These are phyloP conservation scores for Brachyopa scutellaris DNA, from an alignment of 2,888 invertebrate genomes.

Conservation along the genomic window DNA sequence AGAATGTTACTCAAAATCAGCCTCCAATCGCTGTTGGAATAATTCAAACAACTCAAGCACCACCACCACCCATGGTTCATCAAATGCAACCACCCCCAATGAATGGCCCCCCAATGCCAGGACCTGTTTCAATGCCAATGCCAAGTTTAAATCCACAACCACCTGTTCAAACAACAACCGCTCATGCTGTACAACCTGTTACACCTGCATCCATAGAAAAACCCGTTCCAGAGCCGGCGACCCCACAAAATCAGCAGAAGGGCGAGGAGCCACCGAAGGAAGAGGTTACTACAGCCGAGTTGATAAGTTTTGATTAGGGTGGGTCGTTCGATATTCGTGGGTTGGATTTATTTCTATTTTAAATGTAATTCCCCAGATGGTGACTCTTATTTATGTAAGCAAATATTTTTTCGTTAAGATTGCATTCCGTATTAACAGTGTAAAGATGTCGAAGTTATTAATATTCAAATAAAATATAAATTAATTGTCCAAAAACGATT, in stretches of 20 bases:
- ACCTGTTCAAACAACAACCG: conserved; percentile 68
- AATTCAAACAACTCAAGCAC: conserved; percentile 61
- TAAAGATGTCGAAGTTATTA: conserved; percentile 46
- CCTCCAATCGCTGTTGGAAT: conserved; percentile 71
- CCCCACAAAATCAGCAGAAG: conserved; percentile 78
- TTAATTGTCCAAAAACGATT: neutral
- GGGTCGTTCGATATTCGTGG: neutral
- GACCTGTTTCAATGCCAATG: conserved; percentile 34
- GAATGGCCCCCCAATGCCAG: conserved; percentile 23
- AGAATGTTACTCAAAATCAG: conserved; percentile 73
- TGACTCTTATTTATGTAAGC: conserved; percentile 22
- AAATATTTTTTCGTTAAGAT: conserved; percentile 51
- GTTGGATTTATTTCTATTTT: conserved; percentile 11
- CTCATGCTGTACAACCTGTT: conserved; percentile 50
- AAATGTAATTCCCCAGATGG: neutral
- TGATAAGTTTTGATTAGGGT: conserved; percentile 91
- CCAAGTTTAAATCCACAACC: conserved; percentile 67
- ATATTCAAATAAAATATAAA: conserved; percentile 51
- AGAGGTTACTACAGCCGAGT: conserved; percentile 87
- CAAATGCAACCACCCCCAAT: conserved; percentile 62
- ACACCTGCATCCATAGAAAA: conserved; percentile 70
- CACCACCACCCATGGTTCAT: conserved; percentile 63
- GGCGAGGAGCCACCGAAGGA: conserved; percentile 80
- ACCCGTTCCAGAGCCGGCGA: conserved; percentile 74
- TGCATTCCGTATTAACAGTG: conserved; percentile 47